Evolutionary conservation across 2,797 vertebrate genomes (phyloP).

Genomic region (Pseudocheirus occidentalis): DNA sequence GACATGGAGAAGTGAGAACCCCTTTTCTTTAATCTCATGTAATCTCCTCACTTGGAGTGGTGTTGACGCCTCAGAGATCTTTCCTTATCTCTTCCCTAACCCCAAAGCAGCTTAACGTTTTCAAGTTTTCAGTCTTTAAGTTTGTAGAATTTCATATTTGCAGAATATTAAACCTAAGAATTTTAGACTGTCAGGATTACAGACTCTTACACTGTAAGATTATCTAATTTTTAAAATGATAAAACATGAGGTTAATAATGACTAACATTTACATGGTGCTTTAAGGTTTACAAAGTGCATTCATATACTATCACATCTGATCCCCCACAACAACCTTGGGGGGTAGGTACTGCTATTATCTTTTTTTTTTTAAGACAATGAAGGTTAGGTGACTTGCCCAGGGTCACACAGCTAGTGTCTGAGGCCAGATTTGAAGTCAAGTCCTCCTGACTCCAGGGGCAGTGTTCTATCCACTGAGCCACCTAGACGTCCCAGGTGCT

Average conservation of each 20-base stretch:
- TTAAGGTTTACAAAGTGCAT: not conserved
- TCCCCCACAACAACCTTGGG: not conserved
- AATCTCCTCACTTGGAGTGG: not conserved
- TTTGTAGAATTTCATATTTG: not conserved
- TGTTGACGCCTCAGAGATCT: not conserved
- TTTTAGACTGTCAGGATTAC: not conserved
- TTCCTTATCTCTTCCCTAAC: not conserved
- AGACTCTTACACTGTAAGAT: not conserved
- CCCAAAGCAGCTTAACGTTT: not conserved
- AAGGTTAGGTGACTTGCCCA: not conserved
- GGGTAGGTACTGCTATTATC: not conserved
- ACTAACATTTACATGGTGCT: not conserved
- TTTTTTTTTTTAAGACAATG: not conserved
- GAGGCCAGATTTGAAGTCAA: not conserved
- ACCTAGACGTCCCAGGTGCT: not conserved
- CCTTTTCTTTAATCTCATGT: accelerated
- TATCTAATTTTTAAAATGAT: not conserved
- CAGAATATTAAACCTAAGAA: not conserved
- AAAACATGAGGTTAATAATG: not conserved
- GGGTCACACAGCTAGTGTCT: not conserved
- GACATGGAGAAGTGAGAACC: not conserved
- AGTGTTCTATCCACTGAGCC: not conserved
- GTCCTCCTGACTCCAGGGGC: not conserved
- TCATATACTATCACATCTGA: not conserved
- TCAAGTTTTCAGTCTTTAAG: not conserved